Evolutionary conservation across 2,113 vertebrate genomes (phyloP).

Genomic region (Chaenogobius annularis): DNA sequence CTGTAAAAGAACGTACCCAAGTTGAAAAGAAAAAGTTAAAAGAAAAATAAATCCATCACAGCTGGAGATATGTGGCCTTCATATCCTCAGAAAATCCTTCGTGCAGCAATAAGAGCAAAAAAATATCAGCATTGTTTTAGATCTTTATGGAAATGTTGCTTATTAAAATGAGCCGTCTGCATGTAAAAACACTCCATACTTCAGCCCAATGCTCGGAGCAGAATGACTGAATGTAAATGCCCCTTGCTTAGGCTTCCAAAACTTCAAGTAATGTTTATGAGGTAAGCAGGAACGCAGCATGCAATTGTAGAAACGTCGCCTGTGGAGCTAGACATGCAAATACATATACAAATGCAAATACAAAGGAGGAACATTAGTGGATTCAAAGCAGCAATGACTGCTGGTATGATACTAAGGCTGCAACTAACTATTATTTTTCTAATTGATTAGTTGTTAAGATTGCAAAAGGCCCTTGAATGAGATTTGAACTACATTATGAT

Average conservation of each 20-base stretch:
- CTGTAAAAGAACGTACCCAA: constrained; percentile 14
- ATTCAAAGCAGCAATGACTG: not conserved
- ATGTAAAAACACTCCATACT: constrained; percentile 13
- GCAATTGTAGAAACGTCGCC: not conserved
- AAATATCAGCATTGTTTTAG: not conserved
- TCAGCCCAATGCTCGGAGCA: constrained; percentile 10
- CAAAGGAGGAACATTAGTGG: not conserved
- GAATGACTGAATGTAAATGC: constrained; percentile 11
- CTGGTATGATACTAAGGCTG: not conserved
- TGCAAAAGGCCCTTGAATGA: no score
- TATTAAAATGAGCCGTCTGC: not conserved
- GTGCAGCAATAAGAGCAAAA: constrained; percentile 1
- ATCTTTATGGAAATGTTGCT: constrained; percentile 9
- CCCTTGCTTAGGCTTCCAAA: constrained; percentile 20
- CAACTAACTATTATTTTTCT: no score
- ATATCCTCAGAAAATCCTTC: constrained; percentile 13
- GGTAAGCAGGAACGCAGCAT: not conserved
- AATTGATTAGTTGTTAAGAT: no score
- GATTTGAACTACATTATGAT: no score
- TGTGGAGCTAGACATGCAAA: not conserved
- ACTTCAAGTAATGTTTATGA: constrained; percentile 7
- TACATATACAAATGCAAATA: not conserved
- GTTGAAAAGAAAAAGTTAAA: constrained; percentile 1
- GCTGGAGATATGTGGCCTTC: constrained; percentile 17
- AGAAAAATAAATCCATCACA: not conserved